Evolutionary conservation across 2,797 vertebrate genomes (phyloP).

Genomic region (Lophotriccus pileatus): DNA sequence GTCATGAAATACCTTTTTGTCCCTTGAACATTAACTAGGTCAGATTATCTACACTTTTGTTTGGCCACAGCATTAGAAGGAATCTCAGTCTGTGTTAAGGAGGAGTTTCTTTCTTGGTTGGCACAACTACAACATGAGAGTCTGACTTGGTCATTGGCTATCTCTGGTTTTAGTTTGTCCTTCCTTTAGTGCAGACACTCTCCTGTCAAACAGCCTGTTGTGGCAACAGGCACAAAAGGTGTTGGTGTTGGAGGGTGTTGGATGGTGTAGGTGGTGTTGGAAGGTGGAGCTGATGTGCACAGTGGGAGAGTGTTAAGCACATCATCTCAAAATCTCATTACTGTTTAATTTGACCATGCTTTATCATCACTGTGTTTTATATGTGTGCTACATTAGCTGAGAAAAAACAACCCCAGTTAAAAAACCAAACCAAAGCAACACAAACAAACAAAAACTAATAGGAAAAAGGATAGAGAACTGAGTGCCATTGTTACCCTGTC

Average conservation of each 20-base stretch:
- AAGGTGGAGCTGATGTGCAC: background rate
- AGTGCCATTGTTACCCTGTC: background rate
- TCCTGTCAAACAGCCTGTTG: background rate
- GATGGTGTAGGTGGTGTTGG: background rate
- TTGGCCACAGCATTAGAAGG: background rate
- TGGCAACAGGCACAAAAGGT: background rate
- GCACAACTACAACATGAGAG: background rate
- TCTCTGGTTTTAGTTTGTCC: background rate
- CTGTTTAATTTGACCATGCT: background rate
- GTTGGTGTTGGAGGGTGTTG: background rate
- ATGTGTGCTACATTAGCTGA: background rate
- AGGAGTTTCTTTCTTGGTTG: background rate
- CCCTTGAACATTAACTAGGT: background rate
- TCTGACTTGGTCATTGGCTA: background rate
- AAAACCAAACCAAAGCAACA: background rate
- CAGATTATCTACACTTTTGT: background rate
- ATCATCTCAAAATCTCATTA: background rate
- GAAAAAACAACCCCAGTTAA: background rate
- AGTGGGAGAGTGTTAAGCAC: background rate
- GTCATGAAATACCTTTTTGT: background rate
- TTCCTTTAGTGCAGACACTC: background rate
- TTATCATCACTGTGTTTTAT: background rate
- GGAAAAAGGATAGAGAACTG: background rate
- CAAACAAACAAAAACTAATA: background rate
- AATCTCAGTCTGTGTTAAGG: background rate